phyloP scores from a whole-genome alignment of 2,888 invertebrate genomes.

The Hypomecis atomaria region DNA sequence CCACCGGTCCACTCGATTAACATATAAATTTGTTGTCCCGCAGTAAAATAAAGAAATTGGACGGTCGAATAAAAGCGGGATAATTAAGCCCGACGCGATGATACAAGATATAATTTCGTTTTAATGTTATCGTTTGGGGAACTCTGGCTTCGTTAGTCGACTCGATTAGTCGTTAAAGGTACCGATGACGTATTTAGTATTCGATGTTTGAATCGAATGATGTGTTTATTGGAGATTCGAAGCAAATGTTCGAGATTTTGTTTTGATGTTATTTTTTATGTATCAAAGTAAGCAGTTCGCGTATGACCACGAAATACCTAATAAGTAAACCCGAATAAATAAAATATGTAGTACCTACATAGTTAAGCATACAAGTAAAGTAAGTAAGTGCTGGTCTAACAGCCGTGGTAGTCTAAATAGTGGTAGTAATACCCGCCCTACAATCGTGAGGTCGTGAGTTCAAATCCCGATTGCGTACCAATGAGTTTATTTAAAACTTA shows the following conservation, averaged over 20 bases:
- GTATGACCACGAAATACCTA: no score
- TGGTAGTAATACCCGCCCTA: no score
- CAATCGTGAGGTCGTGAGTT: no score
- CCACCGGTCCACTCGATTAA: conserved; percentile 79
- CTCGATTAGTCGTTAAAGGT: conserved; percentile 23
- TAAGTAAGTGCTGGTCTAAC: no score
- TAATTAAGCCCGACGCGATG: conserved; percentile 73
- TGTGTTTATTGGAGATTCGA: conserved; percentile 18
- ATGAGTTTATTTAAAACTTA: no score
- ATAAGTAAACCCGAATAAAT: no score
- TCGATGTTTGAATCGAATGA: conserved; percentile 22
- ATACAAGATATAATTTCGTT: conserved; percentile 72
- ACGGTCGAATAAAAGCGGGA: conserved; percentile 61
- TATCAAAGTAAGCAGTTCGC: background rate
- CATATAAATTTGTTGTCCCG: conserved; percentile 82
- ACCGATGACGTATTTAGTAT: conserved; percentile 17
- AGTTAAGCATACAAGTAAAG: no score
- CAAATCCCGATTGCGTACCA: no score
- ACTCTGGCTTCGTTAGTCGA: conserved; percentile 39
- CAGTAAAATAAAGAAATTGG: conserved; percentile 83
- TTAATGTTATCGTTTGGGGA: conserved; percentile 60
- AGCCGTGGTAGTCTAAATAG: no score
- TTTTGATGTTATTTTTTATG: background rate
- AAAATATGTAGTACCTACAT: no score
- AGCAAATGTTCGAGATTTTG: background rate